Base-by-base conservation (phyloP, 2,113 vertebrate species). In the Piliocolobus tephrosceles region DNA sequence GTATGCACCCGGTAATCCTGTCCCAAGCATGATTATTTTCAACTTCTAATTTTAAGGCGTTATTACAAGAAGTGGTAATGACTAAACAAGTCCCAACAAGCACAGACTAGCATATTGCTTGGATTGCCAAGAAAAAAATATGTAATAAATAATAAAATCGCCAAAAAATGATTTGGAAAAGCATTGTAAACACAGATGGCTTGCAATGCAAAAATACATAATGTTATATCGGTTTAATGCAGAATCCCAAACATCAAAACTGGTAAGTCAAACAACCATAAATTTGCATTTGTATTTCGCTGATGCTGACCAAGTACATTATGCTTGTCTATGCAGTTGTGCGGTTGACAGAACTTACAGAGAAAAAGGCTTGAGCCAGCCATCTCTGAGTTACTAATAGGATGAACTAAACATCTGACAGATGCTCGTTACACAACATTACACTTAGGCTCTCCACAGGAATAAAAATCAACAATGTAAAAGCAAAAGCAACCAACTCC, bases 151-250 rank as follows among this genome's bases (percentile, higher is more conserved):
- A 75, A 79, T 50, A 81, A 95, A 88, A 45, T 6, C 30, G 2
- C 25, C 23, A 80, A 92, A 85, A 73, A 25, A 61, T 18, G 91
- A 91, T 43, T 40, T 92, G 57, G 87, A 94, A 91, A 97, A 89
- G 50, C n/a, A 38, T 2, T 18, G 6, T n/a, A 93, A 94, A 91
- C 75, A 95, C 83, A 96, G 91, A 88, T 79, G 55, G 61, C 94
- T 95, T 47, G 23, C 55, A 25, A 50, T 23, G 30, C 2, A 27
- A 91, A 47, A 85, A 97, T 83, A 91, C 88, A 73, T 27, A 82
- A 45, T 11, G 58, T 45, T 50, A 7, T 25, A 55, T 81, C 6
- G 17, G 95, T 95, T 95, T 79, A 45, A 57, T 76, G 94, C 5
- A 13, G 66, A 89, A 50, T 38, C 75, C 2, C 6, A 58, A 52